Evolutionary conservation across 2,113 vertebrate species (phyloP).

Genomic region (Cephalopholis sonnerati): DNA sequence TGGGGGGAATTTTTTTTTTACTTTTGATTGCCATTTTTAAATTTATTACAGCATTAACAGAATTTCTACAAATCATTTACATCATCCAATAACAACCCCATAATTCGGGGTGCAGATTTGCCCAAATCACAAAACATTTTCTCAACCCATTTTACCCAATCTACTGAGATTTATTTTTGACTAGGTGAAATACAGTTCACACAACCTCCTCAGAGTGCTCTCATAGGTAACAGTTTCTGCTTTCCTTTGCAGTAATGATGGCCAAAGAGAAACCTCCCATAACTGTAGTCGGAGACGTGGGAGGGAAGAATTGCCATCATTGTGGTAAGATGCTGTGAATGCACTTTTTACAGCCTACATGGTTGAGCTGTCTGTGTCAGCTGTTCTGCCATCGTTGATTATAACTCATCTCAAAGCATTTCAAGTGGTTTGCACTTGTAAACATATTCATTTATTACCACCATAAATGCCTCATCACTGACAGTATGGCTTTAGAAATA

Average conservation of each 20-base stretch:
- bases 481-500: neutral
- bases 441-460: neutral
- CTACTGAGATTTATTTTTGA: conserved; percentile 66
- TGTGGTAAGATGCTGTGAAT: conserved; percentile 87
- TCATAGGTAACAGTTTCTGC: conserved; percentile 33
- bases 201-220: neutral
- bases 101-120: conserved; percentile 41
- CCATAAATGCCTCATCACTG: neutral
- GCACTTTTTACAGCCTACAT: neutral
- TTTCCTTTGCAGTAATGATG: conserved; percentile 93
- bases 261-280: conserved; percentile 99
- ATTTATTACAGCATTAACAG: neutral
- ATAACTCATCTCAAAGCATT: neutral
- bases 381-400: neutral
- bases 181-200: neutral
- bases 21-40: conserved; percentile 36
- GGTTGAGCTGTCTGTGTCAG: neutral
- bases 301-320: conserved; percentile 98
- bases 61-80: neutral
- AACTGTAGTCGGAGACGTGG: conserved; percentile 97
- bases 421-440: neutral
- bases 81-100: neutral
- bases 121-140: conserved; percentile 53
- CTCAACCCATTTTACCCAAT: conserved; percentile 86
- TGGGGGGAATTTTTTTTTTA: conserved; percentile 71